Base-by-base conservation (phyloP, 2,888 invertebrate genomes). In the Tetramorium bicarinatum region DNA sequence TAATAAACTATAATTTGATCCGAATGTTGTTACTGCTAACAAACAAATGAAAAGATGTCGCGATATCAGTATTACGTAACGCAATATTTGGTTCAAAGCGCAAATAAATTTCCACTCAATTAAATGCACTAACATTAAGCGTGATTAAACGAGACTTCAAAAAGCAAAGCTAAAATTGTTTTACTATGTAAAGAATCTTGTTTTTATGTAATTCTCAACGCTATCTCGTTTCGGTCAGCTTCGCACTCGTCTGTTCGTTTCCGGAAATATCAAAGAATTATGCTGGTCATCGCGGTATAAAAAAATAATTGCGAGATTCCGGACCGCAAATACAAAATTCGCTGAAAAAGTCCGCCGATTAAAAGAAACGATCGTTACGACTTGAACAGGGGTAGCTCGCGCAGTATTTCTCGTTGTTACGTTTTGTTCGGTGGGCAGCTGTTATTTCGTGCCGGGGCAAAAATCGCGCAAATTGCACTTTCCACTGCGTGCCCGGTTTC, bases 51-150 rank as follows among this genome's bases (percentile, higher is more conserved):
- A 54, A 54, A 25, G 7, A 11, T 6, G 59, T 25, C 11, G 44
- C 0, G 25, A 66, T 38, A 38, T 3, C 3, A 56, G 6, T 6
- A n/a, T 44, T 49, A n/a, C 11, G 18, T 54, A 67, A 69, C 49
- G 13, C n/a, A 44, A 66, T 52, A 69, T 69, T 34, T 52, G 18
- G 6, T 54, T 41, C 6, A 41, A 41, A 56, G 18, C 6, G 0
- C 72, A 75, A 75, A 75, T 75, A 29, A n/a, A 44, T 61, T 44
- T 74, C 9, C n/a, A 6, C 6, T 61, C 6, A 25, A 61, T 29
- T 72, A 61, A 74, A 34, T 61, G n/a, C 38, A 21, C 21, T 38
- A 41, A 34, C 29, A 34, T 4, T 34, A 34, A 7, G 18, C 56
- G 21, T 11, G 13, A 9, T 8, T 25, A 18, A 34, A 13, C 21